Evolutionary conservation across 2,888 invertebrate species (phyloP), one percentile per base, ranked within the genome.

Genomic region (Drosophila nr. medialis): DNA sequence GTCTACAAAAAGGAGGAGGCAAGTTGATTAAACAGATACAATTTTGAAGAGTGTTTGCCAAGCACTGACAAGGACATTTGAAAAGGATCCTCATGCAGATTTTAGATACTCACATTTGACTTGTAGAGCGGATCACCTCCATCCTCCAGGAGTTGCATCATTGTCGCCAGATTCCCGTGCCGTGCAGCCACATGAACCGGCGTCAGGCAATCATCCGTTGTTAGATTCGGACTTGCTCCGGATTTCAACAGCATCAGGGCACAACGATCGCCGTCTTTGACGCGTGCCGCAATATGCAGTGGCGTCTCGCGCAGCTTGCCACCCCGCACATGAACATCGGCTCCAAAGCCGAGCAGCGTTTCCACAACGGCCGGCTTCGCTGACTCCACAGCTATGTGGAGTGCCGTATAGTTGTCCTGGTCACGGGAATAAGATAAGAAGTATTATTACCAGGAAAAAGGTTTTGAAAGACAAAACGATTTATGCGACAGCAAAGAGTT

Each of bases 221-320:
- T 96, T 73, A 99, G 95, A 93, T 99, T 99, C 1, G 99, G 98
- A 70, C 98, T 97, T 11, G 99, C 99, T 0, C 99, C 99, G 4
- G 99, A 99, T 93, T 99, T 99, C 42, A 99, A 94, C 75, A 99
- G 94, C 99, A 99, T 99, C 82, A 99, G 95, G 6, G 99, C 99
- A 93, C 99, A 99, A 83, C 96, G 95, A 91, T 98, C 97, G 5
- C 97, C 98, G 86, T 97, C 98, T 86, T 96, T 96, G 68, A 98
- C 97, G 77, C 98, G 94, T 0, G 99, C 98, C n/a, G 99, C 99
- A 73, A 99, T 98, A 92, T 99, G 99, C 40, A 99, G 94, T 0
- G 99, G 98, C 0, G 99, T 99, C 93, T 99, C 99, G 51, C 96
- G 95, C 74, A 97, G 94, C 90, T 95, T 96, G 0, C 98, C 98